Percentiles rank a stretch among this genome's conserved stretches.
These are phyloP conservation scores for Psephotus haematonotus DNA, from an alignment of 2,113 vertebrate genomes.

Conservation along the genomic window DNA sequence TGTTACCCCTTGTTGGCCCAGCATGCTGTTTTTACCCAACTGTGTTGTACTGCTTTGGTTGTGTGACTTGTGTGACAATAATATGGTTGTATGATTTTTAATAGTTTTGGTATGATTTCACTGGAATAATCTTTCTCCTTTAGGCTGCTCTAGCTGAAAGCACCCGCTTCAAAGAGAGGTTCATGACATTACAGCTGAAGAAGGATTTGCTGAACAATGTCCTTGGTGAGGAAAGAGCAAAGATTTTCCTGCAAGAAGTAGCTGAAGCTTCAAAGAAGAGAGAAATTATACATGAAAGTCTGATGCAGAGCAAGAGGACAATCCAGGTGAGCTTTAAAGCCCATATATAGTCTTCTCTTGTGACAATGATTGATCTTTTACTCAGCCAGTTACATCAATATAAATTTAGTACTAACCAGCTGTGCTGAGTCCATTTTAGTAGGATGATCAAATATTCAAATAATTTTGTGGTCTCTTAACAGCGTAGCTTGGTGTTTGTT, in stretches of 20 bases:
- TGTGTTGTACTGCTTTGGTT: not conserved
- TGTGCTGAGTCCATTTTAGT: not conserved
- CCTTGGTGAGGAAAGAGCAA: constrained; percentile 79
- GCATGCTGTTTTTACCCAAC: constrained; percentile 11
- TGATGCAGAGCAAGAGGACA: constrained; percentile 83
- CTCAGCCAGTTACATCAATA: not conserved
- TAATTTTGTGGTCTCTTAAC: not conserved
- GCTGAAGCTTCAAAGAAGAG: constrained; percentile 73
- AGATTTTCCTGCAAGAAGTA: constrained; percentile 75
- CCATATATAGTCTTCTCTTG: not conserved
- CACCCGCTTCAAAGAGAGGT: constrained; percentile 80
- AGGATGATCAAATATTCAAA: not conserved
- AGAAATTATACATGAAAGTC: constrained; percentile 81
- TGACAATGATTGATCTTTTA: not conserved
- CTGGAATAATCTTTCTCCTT: not conserved
- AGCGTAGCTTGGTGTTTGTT: not conserved
- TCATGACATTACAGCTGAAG: constrained; percentile 79
- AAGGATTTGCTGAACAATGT: constrained; percentile 79
- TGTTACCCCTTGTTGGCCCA: not conserved
- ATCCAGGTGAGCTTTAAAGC: constrained; percentile 78
- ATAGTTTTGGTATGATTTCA: not conserved
- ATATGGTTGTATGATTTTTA: not conserved
- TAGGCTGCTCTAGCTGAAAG: constrained; percentile 81
- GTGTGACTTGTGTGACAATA: constrained; percentile 25
- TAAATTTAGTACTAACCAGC: not conserved